Percentiles rank a stretch among this genome's conserved stretches.
These are phyloP conservation scores for Polyploca ridens DNA, from an alignment of 2,888 invertebrate genomes.

Conservation along the genomic window DNA sequence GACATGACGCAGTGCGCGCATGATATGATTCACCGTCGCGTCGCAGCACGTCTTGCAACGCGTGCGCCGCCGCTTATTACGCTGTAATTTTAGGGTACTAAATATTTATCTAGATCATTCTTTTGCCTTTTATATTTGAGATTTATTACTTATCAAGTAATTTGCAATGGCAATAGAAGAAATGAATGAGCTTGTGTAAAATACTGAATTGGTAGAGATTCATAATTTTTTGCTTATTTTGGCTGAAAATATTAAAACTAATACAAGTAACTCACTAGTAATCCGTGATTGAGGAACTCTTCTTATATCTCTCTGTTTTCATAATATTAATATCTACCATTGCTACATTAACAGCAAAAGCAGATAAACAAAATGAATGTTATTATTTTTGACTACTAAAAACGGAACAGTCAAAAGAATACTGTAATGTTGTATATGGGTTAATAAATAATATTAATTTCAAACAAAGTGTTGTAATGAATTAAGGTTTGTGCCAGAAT, in stretches of 20 bases:
- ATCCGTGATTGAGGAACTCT: not conserved
- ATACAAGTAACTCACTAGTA: too few relatives aligned
- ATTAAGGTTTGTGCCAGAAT: constrained; percentile 4
- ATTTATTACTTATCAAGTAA: too few relatives aligned
- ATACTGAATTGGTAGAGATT: too few relatives aligned
- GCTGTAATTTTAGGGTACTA: constrained; percentile 11
- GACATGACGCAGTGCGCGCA: constrained; percentile 70
- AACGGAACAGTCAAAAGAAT: constrained; percentile 12
- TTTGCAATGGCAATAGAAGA: too few relatives aligned
- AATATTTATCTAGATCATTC: too few relatives aligned
- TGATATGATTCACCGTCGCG: constrained; percentile 60
- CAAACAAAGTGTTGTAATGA: not conserved
- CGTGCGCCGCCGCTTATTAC: constrained; percentile 44
- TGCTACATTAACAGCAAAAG: not conserved
- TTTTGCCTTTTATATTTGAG: too few relatives aligned
- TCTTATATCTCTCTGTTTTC: not conserved
- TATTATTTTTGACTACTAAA: not conserved
- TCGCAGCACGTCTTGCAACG: constrained; percentile 48
- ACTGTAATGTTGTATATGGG: constrained; percentile 17
- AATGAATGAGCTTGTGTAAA: too few relatives aligned
- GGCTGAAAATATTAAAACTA: too few relatives aligned
- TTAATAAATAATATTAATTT: constrained; percentile 11
- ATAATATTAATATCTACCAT: not conserved
- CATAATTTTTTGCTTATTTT: too few relatives aligned
- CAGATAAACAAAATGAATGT: not conserved